phyloP scores from a whole-genome alignment of 2,797 vertebrate genomes.

The Saxicola maurus region DNA sequence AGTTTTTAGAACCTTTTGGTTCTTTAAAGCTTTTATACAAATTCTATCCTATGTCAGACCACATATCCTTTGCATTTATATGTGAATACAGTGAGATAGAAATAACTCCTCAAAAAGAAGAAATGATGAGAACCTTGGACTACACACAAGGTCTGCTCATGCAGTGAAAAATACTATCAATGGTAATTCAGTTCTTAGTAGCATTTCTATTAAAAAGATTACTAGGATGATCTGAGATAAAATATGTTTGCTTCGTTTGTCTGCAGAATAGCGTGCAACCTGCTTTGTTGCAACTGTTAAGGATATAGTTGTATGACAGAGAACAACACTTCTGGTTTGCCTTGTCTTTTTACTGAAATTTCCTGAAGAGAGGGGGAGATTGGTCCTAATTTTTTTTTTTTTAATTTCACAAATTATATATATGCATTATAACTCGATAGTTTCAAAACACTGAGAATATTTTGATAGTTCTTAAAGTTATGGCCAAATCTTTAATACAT shows the following conservation, averaged over 20 bases:
- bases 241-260: neutral
- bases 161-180: neutral
- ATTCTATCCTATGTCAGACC: neutral
- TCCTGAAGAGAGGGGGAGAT: neutral
- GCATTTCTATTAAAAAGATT: neutral
- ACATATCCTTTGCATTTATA: neutral
- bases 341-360: neutral
- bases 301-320: neutral
- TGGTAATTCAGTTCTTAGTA: neutral
- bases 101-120: neutral
- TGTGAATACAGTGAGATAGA: neutral
- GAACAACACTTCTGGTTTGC: neutral
- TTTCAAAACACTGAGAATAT: too few relatives aligned
- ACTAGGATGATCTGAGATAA: neutral
- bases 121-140: neutral
- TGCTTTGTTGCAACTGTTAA: neutral
- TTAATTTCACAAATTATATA: too few relatives aligned
- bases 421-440: too few relatives aligned
- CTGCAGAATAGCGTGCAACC: neutral
- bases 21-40: neutral
- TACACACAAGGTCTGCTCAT: neutral
- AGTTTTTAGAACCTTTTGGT: accelerated
- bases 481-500: too few relatives aligned
- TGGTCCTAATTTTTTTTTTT: neutral
- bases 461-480: too few relatives aligned